These are phyloP conservation scores for Melanotaenia duboulayi DNA, from an alignment of 2,113 vertebrate genomes.

Conservation along the genomic window DNA sequence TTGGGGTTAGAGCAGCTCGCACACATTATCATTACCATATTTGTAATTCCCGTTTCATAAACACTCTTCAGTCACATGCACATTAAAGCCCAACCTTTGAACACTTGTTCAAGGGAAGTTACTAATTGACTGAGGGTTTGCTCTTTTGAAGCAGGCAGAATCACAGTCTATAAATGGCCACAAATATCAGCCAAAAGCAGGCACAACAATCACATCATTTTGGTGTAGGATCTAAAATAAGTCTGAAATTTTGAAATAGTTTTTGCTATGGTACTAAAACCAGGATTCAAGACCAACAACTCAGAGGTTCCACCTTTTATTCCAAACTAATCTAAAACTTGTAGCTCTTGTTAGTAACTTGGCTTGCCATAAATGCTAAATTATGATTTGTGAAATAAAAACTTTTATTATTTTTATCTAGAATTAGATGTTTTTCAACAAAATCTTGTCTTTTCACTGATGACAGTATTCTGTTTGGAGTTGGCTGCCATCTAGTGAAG, in stretches of 20 bases:
- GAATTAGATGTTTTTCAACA: too few species aligned
- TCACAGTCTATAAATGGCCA: neutral
- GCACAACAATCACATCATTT: neutral
- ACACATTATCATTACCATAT: neutral
- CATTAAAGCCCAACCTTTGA: constrained; percentile 60
- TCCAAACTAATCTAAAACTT: neutral
- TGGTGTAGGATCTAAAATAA: neutral
- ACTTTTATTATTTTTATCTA: too few species aligned
- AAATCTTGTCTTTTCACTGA: neutral
- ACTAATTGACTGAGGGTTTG: constrained; percentile 72
- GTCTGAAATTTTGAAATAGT: too few species aligned
- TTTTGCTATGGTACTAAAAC: neutral
- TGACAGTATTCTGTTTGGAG: constrained; percentile 8
- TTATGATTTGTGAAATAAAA: neutral
- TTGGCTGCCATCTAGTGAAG: constrained; percentile 65
- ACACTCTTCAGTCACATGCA: neutral
- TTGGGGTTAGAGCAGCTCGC: neutral
- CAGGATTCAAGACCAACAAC: neutral
- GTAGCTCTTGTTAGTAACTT: neutral
- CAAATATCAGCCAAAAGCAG: neutral
- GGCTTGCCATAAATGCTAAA: neutral
- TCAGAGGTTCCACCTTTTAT: neutral
- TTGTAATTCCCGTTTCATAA: constrained; percentile 21
- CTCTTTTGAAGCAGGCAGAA: constrained; percentile 15
- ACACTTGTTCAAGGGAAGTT: constrained; percentile 45